These are phyloP conservation scores for Drosophila niveifrons DNA, from an alignment of 2,888 invertebrate genomes.

Conservation along the genomic window DNA sequence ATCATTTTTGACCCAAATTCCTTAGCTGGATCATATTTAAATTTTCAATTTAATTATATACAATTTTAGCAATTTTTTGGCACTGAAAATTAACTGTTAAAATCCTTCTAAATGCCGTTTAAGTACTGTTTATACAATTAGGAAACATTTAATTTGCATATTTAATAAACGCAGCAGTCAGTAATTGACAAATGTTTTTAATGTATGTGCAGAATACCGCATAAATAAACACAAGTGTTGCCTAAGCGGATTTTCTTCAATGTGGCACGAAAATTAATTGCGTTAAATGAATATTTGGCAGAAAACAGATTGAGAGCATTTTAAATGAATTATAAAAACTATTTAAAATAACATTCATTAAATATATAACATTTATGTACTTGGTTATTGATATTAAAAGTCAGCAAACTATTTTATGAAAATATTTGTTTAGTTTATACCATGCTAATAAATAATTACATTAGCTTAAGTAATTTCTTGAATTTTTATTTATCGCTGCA, in stretches of 20 bases:
- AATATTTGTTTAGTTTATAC: too few species aligned
- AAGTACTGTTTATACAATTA: constrained; percentile 52
- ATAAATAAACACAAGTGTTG: constrained; percentile 3
- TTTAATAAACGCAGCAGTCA: constrained; percentile 16
- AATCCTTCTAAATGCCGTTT: constrained; percentile 51
- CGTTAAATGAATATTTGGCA: constrained; percentile 49
- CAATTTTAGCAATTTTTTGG: not conserved
- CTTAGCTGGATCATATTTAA: constrained; percentile 37
- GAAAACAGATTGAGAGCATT: constrained; percentile 28
- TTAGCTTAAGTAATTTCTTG: too few species aligned
- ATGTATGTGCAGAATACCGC: not conserved
- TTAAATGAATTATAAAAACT: not conserved
- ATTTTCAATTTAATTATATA: constrained; percentile 58
- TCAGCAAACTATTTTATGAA: too few species aligned
- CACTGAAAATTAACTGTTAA: constrained; percentile 58
- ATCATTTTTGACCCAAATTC: constrained; percentile 61
- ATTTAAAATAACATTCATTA: not conserved
- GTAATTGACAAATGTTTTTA: constrained; percentile 38
- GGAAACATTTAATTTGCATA: constrained; percentile 46
- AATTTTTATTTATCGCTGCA: constrained; percentile 1
- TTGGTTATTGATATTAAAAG: too few species aligned
- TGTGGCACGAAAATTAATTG: constrained; percentile 64
- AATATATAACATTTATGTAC: too few species aligned
- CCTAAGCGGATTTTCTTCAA: constrained; percentile 19
- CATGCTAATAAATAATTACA: too few species aligned